Conservation (phyloP, 30 jellyfish, hydroid and myxozoan genomes). For the Aurelia sp. region DNA sequence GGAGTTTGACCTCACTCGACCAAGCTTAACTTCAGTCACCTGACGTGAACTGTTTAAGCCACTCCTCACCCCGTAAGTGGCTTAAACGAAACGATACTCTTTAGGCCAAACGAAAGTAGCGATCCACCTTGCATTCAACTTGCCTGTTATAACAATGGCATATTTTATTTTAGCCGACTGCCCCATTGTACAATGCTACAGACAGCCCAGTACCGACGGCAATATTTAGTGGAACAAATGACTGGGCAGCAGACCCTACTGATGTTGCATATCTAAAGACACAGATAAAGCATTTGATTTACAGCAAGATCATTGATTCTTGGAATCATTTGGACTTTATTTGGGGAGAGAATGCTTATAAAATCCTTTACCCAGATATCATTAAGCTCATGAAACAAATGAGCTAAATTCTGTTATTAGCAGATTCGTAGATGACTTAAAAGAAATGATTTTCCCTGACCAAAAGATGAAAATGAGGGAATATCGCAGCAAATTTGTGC, state of each 20-base stretch:
- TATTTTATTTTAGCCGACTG: slow-evolving; percentile 42
- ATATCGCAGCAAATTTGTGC: no score
- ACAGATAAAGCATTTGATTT: slow-evolving; percentile 40
- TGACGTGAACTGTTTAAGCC: no score
- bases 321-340: slow-evolving; percentile 95
- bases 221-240: slow-evolving; percentile 73
- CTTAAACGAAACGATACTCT: no score
- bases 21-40: no score
- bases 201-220: slow-evolving; percentile 79
- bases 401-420: no score
- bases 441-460: no score
- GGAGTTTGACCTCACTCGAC: no score
- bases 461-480: no score
- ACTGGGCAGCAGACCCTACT: slow-evolving; percentile 95
- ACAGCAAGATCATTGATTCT: slow-evolving; percentile 48
- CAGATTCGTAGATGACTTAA: no score
- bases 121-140: background rate
- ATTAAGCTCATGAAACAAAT: slow-evolving; percentile 41
- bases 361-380: slow-evolving; percentile 70
- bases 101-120: no score
- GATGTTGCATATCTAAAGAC: slow-evolving; percentile 76
- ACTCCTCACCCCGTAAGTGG: no score
- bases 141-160: background rate
- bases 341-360: slow-evolving; percentile 90
- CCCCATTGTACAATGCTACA: slow-evolving; percentile 79